Conservation (phyloP, 2,113 vertebrate species). For the Rhabdomys dilectus region DNA sequence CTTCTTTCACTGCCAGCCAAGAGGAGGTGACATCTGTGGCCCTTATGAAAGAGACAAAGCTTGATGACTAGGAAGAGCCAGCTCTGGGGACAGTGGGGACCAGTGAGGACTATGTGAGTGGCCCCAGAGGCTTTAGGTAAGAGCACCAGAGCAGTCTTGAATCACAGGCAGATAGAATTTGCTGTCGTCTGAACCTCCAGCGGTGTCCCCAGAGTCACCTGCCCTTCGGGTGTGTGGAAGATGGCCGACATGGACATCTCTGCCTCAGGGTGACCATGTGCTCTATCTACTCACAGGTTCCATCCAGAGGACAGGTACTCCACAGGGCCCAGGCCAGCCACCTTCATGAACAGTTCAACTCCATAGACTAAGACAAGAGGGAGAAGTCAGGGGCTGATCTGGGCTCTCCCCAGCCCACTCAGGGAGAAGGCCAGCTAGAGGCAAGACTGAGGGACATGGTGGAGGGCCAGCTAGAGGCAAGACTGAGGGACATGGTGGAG, state of each 20-base stretch:
- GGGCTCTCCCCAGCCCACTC: background rate
- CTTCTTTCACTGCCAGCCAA: background rate
- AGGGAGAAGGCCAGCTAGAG: background rate
- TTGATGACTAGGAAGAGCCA: background rate
- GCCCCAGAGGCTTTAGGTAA: background rate
- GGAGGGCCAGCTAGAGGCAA: background rate
- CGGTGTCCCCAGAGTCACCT: rapidly evolving
- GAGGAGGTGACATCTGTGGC: background rate
- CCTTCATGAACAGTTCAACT: slow-evolving; percentile 95
- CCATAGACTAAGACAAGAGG: slow-evolving; percentile 90
- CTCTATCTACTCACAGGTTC: slow-evolving; percentile 95
- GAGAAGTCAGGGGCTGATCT: background rate
- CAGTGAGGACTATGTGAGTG: rapidly evolving
- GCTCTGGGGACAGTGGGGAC: background rate
- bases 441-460: background rate
- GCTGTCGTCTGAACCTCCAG: background rate
- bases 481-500: background rate
- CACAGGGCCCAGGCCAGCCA: slow-evolving; percentile 94
- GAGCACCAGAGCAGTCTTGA: background rate
- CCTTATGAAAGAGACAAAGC: background rate
- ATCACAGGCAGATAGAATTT: background rate
- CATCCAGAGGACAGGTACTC: slow-evolving; percentile 98
- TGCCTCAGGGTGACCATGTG: rapidly evolving
- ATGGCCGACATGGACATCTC: rapidly evolving
- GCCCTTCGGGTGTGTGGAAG: no score